Conservation (phyloP, 2,113 vertebrate species). For the Phrynosoma platyrhinos region DNA sequence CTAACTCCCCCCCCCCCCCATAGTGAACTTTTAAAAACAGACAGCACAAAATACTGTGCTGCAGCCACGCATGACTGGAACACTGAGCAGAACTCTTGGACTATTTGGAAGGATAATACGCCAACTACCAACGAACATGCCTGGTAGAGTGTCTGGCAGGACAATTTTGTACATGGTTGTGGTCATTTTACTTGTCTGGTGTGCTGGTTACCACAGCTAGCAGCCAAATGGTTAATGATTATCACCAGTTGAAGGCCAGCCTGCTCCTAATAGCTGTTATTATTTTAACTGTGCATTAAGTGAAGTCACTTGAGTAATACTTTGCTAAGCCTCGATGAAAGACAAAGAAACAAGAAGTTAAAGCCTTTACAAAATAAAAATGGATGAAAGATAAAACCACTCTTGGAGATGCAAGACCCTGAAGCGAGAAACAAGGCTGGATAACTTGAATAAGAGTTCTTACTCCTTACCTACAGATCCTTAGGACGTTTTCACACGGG, state of each 20-base stretch:
- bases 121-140: slow-evolving; percentile 29
- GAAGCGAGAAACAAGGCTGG: not conserved
- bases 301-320: slow-evolving; percentile 5
- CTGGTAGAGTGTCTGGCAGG: slow-evolving; percentile 24
- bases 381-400: not conserved
- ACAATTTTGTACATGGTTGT: slow-evolving; percentile 11
- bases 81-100: not conserved
- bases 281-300: slow-evolving; percentile 25
- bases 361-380: slow-evolving; percentile 1
- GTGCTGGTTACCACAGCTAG: not conserved
- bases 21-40: not conserved
- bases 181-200: slow-evolving; percentile 24
- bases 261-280: slow-evolving; percentile 17
- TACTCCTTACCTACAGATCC: not conserved
- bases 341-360: slow-evolving; percentile 9
- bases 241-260: not conserved
- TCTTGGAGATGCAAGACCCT: not conserved
- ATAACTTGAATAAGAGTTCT: not conserved
- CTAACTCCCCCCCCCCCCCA: not conserved
- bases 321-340: slow-evolving; percentile 21
- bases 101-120: slow-evolving; percentile 38
- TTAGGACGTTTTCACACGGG: no score
- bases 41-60: not conserved
- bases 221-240: slow-evolving; percentile 5
- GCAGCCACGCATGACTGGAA: fast-evolving